Conservation (phyloP, 2,797 vertebrate species). For the Schizopygopsis malacanthus region DNA sequence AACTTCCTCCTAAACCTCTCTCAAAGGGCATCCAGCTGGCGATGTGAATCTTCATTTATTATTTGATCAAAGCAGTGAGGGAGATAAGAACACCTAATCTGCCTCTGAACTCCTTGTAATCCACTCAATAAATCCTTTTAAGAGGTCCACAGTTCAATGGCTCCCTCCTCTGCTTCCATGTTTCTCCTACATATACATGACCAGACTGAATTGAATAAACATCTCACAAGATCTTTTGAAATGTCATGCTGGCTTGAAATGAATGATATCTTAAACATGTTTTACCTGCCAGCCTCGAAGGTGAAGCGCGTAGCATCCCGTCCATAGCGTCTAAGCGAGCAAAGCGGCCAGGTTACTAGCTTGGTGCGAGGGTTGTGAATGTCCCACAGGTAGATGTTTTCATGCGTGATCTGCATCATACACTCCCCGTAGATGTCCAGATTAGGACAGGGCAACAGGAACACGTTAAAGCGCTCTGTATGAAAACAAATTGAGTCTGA, state of each 20-base stretch:
- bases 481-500: background rate
- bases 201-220: slow-evolving; percentile 3
- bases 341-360: slow-evolving; percentile 88
- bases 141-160: slow-evolving; percentile 50
- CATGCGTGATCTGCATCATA: slow-evolving; percentile 89
- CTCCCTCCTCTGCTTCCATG: slow-evolving; percentile 8
- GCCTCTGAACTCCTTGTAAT: slow-evolving; percentile 66
- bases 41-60: slow-evolving; percentile 61
- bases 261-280: background rate
- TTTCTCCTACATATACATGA: slow-evolving; percentile 17
- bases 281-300: slow-evolving; percentile 86
- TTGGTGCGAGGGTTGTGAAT: slow-evolving; percentile 85
- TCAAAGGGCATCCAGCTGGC: slow-evolving; percentile 54
- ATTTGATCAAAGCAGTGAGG: slow-evolving; percentile 65
- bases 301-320: slow-evolving; percentile 86
- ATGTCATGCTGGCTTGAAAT: background rate
- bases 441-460: slow-evolving; percentile 86
- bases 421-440: slow-evolving; percentile 88
- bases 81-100: slow-evolving; percentile 65
- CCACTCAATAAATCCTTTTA: slow-evolving; percentile 69
- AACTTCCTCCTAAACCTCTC: background rate
- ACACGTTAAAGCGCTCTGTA: slow-evolving; percentile 87
- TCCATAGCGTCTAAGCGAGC: slow-evolving; percentile 86
- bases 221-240: slow-evolving; percentile 3
- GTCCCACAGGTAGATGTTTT: slow-evolving; percentile 93